Evolutionary conservation across 2,888 invertebrate species (phyloP).

Genomic region (Tinea semifulvella): DNA sequence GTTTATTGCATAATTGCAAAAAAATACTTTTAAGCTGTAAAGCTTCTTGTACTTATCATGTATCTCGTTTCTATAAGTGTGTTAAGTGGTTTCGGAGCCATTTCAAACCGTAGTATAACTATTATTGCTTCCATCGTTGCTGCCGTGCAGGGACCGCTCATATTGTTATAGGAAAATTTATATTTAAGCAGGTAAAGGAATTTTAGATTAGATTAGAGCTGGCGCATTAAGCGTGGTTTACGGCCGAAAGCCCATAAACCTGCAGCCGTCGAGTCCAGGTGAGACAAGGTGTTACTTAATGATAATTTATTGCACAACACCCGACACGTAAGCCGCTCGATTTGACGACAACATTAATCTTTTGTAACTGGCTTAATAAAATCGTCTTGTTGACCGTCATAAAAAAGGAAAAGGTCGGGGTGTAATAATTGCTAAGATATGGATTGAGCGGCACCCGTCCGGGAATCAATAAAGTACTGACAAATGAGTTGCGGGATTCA

Average conservation of each 20-base stretch:
- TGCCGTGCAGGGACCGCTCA: slow-evolving; percentile 4
- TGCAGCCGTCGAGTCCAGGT: slow-evolving; percentile 26
- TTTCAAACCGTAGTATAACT: background rate
- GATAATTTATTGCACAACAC: slow-evolving; percentile 59
- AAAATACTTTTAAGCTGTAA: slow-evolving; percentile 8
- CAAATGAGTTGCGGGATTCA: slow-evolving; percentile 45
- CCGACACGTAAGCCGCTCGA: slow-evolving; percentile 35
- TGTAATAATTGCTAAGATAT: slow-evolving; percentile 5
- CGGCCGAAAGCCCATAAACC: slow-evolving; percentile 43
- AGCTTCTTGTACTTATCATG: slow-evolving; percentile 7
- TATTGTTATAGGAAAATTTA: slow-evolving; percentile 32
- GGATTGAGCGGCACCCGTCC: slow-evolving; percentile 1
- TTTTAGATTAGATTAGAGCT: slow-evolving; percentile 51
- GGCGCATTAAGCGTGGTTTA: slow-evolving; percentile 43
- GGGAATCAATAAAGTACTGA: slow-evolving; percentile 31
- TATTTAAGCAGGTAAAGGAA: slow-evolving; percentile 47
- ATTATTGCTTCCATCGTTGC: background rate
- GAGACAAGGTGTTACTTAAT: slow-evolving; percentile 59
- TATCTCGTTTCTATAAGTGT: slow-evolving; percentile 3
- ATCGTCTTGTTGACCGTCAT: slow-evolving; percentile 20
- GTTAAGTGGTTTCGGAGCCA: slow-evolving; percentile 6
- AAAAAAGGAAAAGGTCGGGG: slow-evolving; percentile 26
- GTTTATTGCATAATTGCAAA: slow-evolving; percentile 38
- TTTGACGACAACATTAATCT: slow-evolving; percentile 57
- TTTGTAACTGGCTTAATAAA: slow-evolving; percentile 46